These are phyloP conservation scores for Rhodinocichla rosea DNA, from an alignment of 2,113 vertebrate genomes.

Conservation along the genomic window DNA sequence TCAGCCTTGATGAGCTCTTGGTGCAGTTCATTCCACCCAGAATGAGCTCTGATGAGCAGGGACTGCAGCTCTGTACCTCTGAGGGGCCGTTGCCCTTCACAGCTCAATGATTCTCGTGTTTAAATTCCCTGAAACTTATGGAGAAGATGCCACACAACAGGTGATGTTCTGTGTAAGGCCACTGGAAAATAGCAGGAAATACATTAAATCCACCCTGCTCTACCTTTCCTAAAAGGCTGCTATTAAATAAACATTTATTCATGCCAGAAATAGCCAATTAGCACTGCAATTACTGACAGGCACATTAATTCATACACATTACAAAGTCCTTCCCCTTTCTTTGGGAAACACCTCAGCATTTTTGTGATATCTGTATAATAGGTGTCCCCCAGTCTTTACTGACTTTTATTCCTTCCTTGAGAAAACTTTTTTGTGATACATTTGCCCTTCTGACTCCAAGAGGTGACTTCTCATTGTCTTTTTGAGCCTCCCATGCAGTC, in stretches of 20 bases:
- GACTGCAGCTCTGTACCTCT: not conserved
- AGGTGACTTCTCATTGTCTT: not conserved
- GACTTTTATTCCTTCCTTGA: not conserved
- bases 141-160: not conserved
- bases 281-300: not conserved
- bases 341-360: not conserved
- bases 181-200: not conserved
- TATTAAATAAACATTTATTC: not conserved
- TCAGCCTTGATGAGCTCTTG: not conserved
- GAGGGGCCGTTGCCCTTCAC: not conserved
- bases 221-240: not conserved
- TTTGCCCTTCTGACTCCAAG: not conserved
- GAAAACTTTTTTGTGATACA: not conserved
- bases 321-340: not conserved
- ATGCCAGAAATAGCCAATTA: not conserved
- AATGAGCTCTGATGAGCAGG: not conserved
- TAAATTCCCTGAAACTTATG: not conserved
- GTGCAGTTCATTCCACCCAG: not conserved
- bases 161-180: not conserved
- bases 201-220: not conserved
- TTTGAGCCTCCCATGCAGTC: not conserved
- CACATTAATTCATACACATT: not conserved
- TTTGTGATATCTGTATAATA: not conserved
- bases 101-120: not conserved
- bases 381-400: accelerated